Percentiles rank a stretch among this genome's conserved stretches.
These are phyloP conservation scores for Mandrillus leucophaeus DNA, from an alignment of 2,113 vertebrate species.

Conservation along the genomic window DNA sequence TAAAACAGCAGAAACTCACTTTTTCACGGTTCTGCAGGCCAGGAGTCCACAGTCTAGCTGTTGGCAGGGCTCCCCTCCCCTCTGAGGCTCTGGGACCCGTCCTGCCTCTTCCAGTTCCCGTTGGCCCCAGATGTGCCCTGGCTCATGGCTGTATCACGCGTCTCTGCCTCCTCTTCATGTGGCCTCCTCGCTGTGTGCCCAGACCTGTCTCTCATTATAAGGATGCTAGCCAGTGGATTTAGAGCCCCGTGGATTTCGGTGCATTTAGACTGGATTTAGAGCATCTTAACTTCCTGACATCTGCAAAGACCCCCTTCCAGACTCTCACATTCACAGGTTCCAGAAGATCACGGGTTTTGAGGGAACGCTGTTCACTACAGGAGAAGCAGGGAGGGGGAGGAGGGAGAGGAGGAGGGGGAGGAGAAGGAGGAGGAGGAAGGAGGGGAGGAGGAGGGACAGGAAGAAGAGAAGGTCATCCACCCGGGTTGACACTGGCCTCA, in stretches of 20 bases:
- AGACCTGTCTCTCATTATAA: neutral
- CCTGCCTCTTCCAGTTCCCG: neutral
- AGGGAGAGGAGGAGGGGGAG: too few relatives aligned
- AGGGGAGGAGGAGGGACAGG: too few relatives aligned
- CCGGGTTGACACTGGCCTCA: neutral
- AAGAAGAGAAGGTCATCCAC: too few relatives aligned
- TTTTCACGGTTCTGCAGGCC: neutral
- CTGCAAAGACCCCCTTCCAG: neutral
- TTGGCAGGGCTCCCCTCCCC: neutral
- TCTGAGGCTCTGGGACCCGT: fast-evolving
- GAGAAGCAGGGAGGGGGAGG: neutral
- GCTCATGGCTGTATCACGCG: fast-evolving
- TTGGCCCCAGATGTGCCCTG: neutral
- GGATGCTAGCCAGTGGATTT: neutral
- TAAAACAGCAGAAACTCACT: neutral
- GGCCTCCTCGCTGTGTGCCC: neutral
- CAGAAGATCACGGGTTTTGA: neutral
- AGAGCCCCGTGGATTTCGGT: neutral
- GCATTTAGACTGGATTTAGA: neutral
- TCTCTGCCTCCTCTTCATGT: neutral
- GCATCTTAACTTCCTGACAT: neutral
- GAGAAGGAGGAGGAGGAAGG: too few relatives aligned
- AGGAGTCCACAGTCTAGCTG: too few relatives aligned
- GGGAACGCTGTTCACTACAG: neutral
- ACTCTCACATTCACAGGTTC: neutral